A percentile compares a stretch with the other conserved stretches of the same genome.
Conservation (phyloP, 2,113 vertebrate species). For the Hiodon tergisus region DNA sequence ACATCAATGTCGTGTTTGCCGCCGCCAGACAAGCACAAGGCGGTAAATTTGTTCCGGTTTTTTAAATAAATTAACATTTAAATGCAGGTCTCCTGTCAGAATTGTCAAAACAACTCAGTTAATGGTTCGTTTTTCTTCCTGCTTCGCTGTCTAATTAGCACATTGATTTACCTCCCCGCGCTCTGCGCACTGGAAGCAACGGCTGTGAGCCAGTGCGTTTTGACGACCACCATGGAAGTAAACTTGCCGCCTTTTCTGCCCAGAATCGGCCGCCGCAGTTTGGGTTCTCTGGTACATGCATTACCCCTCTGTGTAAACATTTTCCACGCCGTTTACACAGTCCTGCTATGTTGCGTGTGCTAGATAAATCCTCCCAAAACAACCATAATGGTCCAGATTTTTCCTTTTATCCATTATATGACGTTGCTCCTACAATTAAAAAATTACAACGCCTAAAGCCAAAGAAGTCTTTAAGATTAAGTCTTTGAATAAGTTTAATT, state of each 20-base stretch:
- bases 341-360: background rate
- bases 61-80: slow-evolving; percentile 16
- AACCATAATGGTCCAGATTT: no score
- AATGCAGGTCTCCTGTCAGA: slow-evolving; percentile 10
- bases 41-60: background rate
- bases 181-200: slow-evolving; percentile 25
- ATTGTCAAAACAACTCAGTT: slow-evolving; percentile 12
- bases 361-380: slow-evolving; percentile 5
- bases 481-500: background rate
- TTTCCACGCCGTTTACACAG: background rate
- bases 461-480: background rate
- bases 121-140: slow-evolving; percentile 8
- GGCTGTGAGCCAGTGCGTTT: background rate
- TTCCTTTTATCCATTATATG: background rate
- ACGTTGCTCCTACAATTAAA: background rate
- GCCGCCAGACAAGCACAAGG: background rate
- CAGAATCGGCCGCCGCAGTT: background rate
- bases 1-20: background rate
- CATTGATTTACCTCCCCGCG: slow-evolving; percentile 16
- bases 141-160: slow-evolving; percentile 20
- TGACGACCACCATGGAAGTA: background rate
- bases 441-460: no score
- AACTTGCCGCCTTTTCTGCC: background rate
- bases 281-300: background rate
- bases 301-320: background rate